Evolutionary conservation across 2,797 vertebrate species (phyloP), one percentile per base, ranked within the genome.

Genomic region (Vespertilio murinus): DNA sequence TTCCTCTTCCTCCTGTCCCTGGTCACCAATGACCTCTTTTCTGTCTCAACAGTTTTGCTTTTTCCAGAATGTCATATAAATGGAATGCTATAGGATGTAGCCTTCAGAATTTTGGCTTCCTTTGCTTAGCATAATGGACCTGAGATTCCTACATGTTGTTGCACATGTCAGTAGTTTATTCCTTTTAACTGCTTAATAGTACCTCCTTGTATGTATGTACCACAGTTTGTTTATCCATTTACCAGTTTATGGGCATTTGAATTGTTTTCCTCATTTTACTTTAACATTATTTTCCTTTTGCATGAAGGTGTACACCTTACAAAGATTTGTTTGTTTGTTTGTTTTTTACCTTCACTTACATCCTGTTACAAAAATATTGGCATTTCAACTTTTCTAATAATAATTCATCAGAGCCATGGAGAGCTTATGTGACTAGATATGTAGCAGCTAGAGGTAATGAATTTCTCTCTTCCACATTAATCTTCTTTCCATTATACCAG

Each of bases 31-130:
- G 14, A 85, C 82, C 30, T 94, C 52, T 78, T 78, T 89, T 80
- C 42, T 87, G 85, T 88, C 70, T 52, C 14, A 9, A 67, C 35
- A 94, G 67, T 82, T 94, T 80, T 91, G 13, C 25, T 86, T 88
- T 91, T 92, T 65, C 59, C 61, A 87, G 74, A 90, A 81, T 94
- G 65, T 91, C 88, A 77, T 86, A 73, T 85, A 90, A 95, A 93
- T 93, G 81, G 23, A 92, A 89, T 65, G 13, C 22, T 67, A 82
- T 13, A 91, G 42, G 74, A 83, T 81, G 13, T 81, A 38, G 49
- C 59, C 65, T 94, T 70, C 70, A 45, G 35, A 91, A 52, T 81
- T 84, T 54, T 84, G 38, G 28, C 45, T 91, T 81, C 75, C 80
- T 95, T 91, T 42, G 73, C n/a, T 79, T 87, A 94, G 82, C 14